A percentile compares a stretch with the other conserved stretches of the same genome.
Evolutionary conservation across 1,140 invertebrate species (phyloP).

Genomic region (Cyphomyrmex costatus): DNA sequence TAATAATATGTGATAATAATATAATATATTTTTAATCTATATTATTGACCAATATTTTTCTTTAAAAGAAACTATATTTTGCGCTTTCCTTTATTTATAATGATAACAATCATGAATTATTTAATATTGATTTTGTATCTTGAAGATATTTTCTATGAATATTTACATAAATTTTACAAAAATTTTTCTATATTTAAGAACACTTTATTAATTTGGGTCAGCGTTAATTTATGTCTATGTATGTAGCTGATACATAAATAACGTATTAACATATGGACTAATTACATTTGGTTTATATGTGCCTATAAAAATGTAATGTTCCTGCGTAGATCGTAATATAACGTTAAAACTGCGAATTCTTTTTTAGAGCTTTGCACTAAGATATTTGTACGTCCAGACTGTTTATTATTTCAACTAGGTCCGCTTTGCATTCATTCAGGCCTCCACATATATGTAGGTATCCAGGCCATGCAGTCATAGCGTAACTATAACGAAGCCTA

Average conservation of each 20-base stretch:
- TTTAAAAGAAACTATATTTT: not conserved
- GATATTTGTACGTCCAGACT: conserved; percentile 5
- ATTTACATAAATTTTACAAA: not conserved
- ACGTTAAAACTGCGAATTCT: not conserved
- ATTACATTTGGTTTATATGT: conserved; percentile 34
- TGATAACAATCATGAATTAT: conserved; percentile 87
- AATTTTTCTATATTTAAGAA: not conserved
- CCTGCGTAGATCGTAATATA: not conserved
- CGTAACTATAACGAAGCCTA: conserved; percentile 31
- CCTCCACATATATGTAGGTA: conserved; percentile 21
- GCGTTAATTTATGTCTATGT: not conserved
- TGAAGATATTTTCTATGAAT: conserved; percentile 87
- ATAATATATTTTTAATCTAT: too few relatives aligned
- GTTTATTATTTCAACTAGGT: conserved; percentile 33
- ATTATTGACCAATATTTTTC: too few relatives aligned
- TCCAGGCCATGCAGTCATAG: not conserved
- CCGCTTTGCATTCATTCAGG: conserved; percentile 6
- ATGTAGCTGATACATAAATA: not conserved
- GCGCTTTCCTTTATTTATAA: conserved; percentile 89
- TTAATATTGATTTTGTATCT: conserved; percentile 90
- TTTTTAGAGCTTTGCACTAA: not conserved
- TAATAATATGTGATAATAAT: too few relatives aligned
- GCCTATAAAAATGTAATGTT: conserved; percentile 14
- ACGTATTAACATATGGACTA: not conserved
- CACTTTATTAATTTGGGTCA: conserved; percentile 7